Percentiles rank a stretch among this genome's conserved stretches.
Conservation (phyloP, 2,113 vertebrate genomes). For the Cyanoramphus novaezelandiae region DNA sequence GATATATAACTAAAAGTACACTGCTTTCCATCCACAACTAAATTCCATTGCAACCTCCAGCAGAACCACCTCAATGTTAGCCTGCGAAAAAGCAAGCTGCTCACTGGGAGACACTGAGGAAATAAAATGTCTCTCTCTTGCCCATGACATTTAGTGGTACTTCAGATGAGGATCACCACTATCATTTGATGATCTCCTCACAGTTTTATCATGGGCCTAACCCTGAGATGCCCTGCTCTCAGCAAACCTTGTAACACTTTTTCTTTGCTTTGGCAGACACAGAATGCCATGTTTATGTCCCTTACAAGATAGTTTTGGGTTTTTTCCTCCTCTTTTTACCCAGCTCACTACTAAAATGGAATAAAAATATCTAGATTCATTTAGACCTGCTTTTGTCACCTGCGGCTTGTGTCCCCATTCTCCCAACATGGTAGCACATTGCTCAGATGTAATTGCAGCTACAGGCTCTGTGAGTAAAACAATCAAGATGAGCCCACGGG, state of each 20-base stretch:
- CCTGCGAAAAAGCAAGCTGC: background rate
- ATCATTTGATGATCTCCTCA: background rate
- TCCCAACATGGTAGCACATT: background rate
- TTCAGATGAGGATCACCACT: background rate
- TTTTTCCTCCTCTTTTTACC: background rate
- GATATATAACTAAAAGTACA: background rate
- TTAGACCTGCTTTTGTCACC: background rate
- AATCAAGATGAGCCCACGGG: background rate
- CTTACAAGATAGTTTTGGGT: background rate
- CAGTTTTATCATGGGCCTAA: background rate
- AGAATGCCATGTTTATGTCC: background rate
- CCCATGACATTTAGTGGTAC: background rate
- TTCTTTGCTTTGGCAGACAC: background rate
- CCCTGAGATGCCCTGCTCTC: background rate
- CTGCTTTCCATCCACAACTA: background rate
- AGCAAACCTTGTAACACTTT: background rate
- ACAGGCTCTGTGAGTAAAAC: background rate
- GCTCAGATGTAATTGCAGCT: background rate
- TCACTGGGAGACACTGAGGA: background rate
- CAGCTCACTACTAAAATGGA: background rate
- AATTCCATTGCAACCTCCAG: background rate
- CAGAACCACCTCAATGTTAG: background rate
- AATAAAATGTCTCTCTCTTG: background rate
- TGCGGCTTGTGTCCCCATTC: background rate
- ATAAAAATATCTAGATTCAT: constrained; percentile 14